Evolutionary conservation across 2,797 vertebrate genomes (phyloP), one percentile per base, ranked within the genome.

Genomic region (Synanceia verrucosa): DNA sequence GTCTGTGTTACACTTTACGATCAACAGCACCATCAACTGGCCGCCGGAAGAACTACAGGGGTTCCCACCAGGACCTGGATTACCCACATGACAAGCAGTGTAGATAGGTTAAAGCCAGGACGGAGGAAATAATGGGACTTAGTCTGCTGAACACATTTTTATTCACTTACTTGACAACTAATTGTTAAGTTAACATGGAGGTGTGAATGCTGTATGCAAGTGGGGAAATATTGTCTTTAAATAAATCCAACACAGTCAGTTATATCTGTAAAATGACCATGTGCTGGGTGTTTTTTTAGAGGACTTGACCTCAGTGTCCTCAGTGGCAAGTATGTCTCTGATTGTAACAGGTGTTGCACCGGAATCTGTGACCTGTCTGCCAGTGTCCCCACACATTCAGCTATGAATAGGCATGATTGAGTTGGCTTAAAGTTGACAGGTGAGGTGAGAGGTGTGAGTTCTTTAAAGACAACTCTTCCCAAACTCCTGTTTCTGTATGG

Each of bases 21-120:
- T 51, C 85, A 80, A 82, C 81, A 84, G 87, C 80, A 74, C 71
- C 83, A 1, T 69, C 84, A 9, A 26, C 56, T 46, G 90, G 82
- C 58, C 28, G 26, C 43, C 6, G 7, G 14, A 1, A 2, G 62
- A 24, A 81, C 43, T 78, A 4, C 82, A 77, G 61, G 79, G 67
- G 34, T 70, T 78, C 67, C 78, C 80, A 59, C 46, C n/a, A 10
- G 59, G 59, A 37, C 18, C 50, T 13, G 51, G 31, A 23, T 41
- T 13, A 47, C 56, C 19, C 66, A 21, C 14, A 29, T 41, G 24
- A 24, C 53, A 4, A 41, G 26, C 2, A 39, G 39, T 31, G 11
- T 3, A 4, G 19, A 39, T 24, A 7, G 9, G 31, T 18, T n/a
- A 31, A 1, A 43, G 28, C 6, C 29, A 10, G 26, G 24, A 29